Percentiles rank a stretch among this genome's conserved stretches.
phyloP scores from a whole-genome alignment of 1,140 invertebrate genomes.

The Neomicropteryx cornuta region DNA sequence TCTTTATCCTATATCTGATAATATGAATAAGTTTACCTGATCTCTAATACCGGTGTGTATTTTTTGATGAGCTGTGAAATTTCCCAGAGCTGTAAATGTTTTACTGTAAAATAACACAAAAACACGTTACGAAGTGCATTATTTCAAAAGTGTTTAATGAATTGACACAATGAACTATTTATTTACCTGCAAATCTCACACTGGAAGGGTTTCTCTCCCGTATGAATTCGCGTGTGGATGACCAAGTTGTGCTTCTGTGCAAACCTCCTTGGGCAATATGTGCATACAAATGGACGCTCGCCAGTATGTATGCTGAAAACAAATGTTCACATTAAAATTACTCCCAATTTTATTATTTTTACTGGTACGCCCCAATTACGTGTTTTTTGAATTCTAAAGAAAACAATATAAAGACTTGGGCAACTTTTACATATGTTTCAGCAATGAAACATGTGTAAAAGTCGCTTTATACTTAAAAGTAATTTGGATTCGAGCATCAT shows the following conservation, averaged over 20 bases:
- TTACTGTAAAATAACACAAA: slow-evolving; percentile 32
- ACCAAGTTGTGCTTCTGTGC: slow-evolving; percentile 79
- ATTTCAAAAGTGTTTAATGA: neutral
- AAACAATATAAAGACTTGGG: no score
- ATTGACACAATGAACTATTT: neutral
- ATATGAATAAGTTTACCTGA: slow-evolving; percentile 50
- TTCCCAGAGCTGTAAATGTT: slow-evolving; percentile 44
- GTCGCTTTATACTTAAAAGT: no score
- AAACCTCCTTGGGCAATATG: slow-evolving; percentile 65
- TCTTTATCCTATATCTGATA: slow-evolving; percentile 40
- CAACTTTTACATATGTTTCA: no score
- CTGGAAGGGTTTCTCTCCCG: slow-evolving; percentile 69
- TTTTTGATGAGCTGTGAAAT: slow-evolving; percentile 46
- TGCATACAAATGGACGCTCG: slow-evolving; percentile 55
- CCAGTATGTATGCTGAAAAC: slow-evolving; percentile 44
- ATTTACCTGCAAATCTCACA: slow-evolving; percentile 63
- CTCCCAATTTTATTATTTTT: no score
- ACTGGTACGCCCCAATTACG: no score
- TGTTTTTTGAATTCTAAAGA: no score
- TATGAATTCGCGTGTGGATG: slow-evolving; percentile 72
- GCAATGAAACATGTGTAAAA: no score
- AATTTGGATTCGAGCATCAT: no score
- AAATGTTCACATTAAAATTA: no score
- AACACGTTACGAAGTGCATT: neutral
- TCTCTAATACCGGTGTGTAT: slow-evolving; percentile 45